Evolutionary conservation across 2,797 vertebrate genomes (phyloP).

Genomic region (Ptychadena robeensis): DNA sequence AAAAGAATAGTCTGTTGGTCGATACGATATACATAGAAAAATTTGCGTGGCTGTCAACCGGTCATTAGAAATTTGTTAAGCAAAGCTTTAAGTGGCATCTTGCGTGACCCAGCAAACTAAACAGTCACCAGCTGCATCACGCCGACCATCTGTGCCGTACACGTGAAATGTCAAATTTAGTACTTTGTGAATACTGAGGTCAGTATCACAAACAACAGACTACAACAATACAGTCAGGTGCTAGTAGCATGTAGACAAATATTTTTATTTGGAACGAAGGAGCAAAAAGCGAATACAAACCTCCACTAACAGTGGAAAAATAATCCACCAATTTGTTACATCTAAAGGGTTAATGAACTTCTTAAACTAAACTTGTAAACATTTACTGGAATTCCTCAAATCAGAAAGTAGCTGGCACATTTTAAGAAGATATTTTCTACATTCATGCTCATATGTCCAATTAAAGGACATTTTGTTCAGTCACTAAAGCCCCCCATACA

Average conservation of each 20-base stretch:
- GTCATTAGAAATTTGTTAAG: slow-evolving; percentile 56
- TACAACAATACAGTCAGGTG: background rate
- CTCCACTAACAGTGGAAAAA: no score
- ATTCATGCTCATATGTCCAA: background rate
- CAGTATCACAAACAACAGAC: background rate
- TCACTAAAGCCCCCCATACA: no score
- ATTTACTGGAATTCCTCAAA: background rate
- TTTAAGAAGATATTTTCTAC: background rate
- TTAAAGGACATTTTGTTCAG: background rate
- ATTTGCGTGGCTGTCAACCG: slow-evolving; percentile 50
- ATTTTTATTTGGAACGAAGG: no score
- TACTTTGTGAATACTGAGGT: background rate
- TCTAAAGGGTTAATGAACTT: background rate
- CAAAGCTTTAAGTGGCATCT: slow-evolving; percentile 52
- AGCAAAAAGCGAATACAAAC: no score
- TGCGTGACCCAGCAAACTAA: slow-evolving; percentile 51
- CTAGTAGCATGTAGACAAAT: background rate
- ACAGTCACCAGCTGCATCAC: slow-evolving; percentile 29
- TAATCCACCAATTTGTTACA: background rate
- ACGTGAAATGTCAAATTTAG: slow-evolving; percentile 26
- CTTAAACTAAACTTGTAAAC: background rate
- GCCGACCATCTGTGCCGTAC: background rate
- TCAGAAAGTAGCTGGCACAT: background rate
- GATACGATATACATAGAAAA: slow-evolving; percentile 42
- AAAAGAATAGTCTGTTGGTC: background rate